Evolutionary conservation across 2,797 vertebrate genomes (phyloP).

Genomic region (Balearica regulorum): DNA sequence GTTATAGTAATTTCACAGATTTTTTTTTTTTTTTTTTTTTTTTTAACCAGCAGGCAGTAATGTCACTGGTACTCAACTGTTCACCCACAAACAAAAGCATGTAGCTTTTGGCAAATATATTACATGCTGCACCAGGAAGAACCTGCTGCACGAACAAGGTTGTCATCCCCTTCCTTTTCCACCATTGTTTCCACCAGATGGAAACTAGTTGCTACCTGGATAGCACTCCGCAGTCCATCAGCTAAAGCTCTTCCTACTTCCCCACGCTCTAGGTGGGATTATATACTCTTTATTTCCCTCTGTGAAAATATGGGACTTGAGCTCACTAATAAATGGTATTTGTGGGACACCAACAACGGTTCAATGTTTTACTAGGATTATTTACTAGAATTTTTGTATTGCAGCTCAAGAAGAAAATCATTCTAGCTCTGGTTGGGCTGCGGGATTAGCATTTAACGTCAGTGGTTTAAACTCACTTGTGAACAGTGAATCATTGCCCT

Average conservation of each 20-base stretch:
- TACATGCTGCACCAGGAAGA: background rate
- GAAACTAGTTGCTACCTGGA: background rate
- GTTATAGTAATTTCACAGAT: background rate
- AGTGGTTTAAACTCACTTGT: background rate
- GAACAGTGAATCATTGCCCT: slow-evolving; percentile 31
- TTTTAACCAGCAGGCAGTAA: background rate
- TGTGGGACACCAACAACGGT: background rate
- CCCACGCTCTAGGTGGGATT: background rate
- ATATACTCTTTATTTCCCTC: background rate
- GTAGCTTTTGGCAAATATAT: background rate
- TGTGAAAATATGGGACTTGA: background rate
- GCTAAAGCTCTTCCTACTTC: background rate
- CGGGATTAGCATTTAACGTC: background rate
- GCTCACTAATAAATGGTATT: background rate
- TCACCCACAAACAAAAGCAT: background rate
- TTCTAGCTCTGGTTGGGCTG: background rate
- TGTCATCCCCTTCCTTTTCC: background rate
- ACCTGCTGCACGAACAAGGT: background rate
- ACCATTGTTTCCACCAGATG: background rate
- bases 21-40: background rate
- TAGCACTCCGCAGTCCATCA: background rate
- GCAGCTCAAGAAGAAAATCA: background rate
- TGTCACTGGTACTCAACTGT: background rate
- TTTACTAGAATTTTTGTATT: background rate
- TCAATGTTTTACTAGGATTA: background rate